These are phyloP conservation scores for Acleris cristana DNA, from an alignment of 2,888 invertebrate genomes.

Conservation along the genomic window DNA sequence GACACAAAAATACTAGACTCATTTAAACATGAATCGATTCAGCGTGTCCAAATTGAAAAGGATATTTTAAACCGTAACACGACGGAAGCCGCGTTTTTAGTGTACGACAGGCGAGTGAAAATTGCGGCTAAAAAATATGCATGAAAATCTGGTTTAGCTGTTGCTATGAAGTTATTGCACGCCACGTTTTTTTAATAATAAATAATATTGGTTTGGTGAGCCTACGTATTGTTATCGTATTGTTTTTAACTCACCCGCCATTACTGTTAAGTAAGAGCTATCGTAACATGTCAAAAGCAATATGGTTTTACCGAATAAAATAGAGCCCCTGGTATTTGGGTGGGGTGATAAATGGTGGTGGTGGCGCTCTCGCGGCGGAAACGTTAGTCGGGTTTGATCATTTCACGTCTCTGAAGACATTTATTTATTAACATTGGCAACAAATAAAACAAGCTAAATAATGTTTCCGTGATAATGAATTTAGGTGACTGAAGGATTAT, in stretches of 20 bases:
- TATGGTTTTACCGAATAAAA: too few relatives aligned
- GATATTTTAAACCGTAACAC: conserved; percentile 5
- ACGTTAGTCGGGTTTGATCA: neutral
- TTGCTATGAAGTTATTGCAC: neutral
- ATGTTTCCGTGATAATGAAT: conserved; percentile 22
- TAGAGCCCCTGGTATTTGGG: neutral
- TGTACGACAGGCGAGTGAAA: conserved; percentile 19
- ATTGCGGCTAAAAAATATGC: conserved; percentile 1
- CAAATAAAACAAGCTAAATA: conserved; percentile 10
- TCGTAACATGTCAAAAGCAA: too few relatives aligned
- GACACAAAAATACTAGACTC: conserved; percentile 14
- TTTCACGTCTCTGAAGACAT: conserved; percentile 13
- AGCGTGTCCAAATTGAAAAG: conserved; percentile 8
- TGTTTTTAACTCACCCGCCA: too few relatives aligned
- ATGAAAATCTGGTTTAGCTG: neutral
- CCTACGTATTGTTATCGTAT: neutral
- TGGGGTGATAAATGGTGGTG: conserved; percentile 7
- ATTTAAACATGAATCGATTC: conserved; percentile 18
- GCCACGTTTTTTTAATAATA: neutral
- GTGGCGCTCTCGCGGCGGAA: conserved; percentile 6
- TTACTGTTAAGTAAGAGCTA: too few relatives aligned
- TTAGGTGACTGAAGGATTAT: neutral
- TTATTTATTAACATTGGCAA: conserved; percentile 16
- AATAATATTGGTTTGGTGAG: neutral
- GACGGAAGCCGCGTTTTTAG: conserved; percentile 4